Percentiles rank a stretch among this genome's conserved stretches.
These are phyloP conservation scores for Microctonus aethiopoides DNA, from an alignment of 2,888 invertebrate species.

Conservation along the genomic window DNA sequence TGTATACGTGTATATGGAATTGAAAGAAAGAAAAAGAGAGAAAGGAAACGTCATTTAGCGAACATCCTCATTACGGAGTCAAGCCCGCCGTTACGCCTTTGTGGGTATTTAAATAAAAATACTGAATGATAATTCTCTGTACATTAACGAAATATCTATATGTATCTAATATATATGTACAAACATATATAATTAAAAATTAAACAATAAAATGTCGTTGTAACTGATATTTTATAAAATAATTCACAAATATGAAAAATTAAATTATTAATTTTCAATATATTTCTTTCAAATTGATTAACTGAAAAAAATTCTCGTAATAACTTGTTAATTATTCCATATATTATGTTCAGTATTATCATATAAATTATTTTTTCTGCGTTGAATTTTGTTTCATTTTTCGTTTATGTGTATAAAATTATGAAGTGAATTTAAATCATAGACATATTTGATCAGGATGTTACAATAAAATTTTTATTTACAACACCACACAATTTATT, in stretches of 20 bases:
- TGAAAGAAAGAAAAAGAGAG: constrained; percentile 16
- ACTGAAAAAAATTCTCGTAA: too few species aligned
- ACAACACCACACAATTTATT: constrained; percentile 16
- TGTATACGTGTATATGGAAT: not conserved
- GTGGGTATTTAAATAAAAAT: constrained; percentile 45
- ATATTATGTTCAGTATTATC: too few species aligned
- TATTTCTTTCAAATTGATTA: too few species aligned
- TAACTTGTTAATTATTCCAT: too few species aligned
- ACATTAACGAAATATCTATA: constrained; percentile 21
- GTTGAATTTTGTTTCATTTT: not conserved
- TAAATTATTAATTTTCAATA: too few species aligned
- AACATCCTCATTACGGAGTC: constrained; percentile 49
- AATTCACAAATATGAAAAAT: too few species aligned
- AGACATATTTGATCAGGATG: too few species aligned
- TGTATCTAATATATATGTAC: not conserved
- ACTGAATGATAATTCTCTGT: constrained; percentile 20
- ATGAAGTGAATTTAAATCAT: not conserved
- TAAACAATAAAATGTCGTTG: too few species aligned
- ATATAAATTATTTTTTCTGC: not conserved
- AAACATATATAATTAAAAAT: too few species aligned
- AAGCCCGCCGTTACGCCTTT: constrained; percentile 45
- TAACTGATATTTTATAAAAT: too few species aligned
- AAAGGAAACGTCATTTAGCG: constrained; percentile 47
- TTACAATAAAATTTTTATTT: not conserved
- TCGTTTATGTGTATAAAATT: not conserved